Evolutionary conservation across 2,888 invertebrate species (phyloP), one percentile per base, ranked within the genome.

Genomic region (Glyphotaelius pellucidus): DNA sequence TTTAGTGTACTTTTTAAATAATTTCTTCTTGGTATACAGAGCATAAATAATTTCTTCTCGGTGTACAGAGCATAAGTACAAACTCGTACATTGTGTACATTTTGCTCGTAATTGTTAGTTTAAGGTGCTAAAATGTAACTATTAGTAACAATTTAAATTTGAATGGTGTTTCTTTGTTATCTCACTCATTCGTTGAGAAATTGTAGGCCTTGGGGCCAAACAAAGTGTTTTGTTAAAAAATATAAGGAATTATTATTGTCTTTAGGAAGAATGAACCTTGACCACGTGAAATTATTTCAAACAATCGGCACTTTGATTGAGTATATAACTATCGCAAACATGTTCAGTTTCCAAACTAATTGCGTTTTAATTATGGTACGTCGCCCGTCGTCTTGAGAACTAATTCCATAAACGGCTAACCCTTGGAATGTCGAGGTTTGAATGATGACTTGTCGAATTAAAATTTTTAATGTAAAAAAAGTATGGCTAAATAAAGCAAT

Each of bases 301-400:
- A 89, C 88, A 89, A 89, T 89, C 35, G 88, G 88, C 88, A 89
- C 25, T 79, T 79, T 67, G 52, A 88, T 88, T 88, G 19, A 88
- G 30, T 79, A 31, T 32, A 38, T 30, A 38, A 86, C 42, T 42
- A 84, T 83, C 30, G 42, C n/a, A 86, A 67, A 67, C 67, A 31
- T 67, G 67, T 67, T 67, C n/a, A 2, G 67, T 67, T 25, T 19
- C 15, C 25, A 86, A 86, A 35, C 86, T 42, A 86, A 86, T 86
- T 86, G 30, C 12, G 19, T 86, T 47, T 38, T 86, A 86, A 86
- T 86, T 86, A 32, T 31, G n/a, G 67, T 67, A 67, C 67, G 67
- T 67, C 67, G n/a, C 2, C 67, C 25, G 67, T 67, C 67, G 7
- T n/a, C 67, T n/a, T 67, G 7, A 67, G 25, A 67, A 67, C 25